phyloP scores from a whole-genome alignment of 2,113 vertebrate species.

The Cyprinus carpio region DNA sequence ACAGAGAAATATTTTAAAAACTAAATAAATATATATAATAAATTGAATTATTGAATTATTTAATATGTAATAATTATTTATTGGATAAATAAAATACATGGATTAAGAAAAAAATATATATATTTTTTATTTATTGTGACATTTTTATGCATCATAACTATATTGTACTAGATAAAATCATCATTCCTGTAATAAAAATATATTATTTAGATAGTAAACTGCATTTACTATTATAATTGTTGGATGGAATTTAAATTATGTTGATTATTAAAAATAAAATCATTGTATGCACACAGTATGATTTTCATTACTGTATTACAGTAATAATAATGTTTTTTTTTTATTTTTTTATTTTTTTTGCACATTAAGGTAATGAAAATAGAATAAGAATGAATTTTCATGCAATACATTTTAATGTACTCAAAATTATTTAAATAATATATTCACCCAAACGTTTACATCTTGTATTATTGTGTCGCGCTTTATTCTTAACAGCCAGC shows the following conservation, averaged over 20 bases:
- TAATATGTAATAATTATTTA: not conserved
- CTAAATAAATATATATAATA: no score
- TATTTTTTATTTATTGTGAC: no score
- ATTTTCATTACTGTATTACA: not conserved
- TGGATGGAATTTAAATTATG: not conserved
- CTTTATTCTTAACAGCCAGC: not conserved
- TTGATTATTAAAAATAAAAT: not conserved
- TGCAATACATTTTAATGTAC: not conserved
- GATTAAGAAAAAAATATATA: no score
- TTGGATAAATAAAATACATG: not conserved
- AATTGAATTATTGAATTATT: no score
- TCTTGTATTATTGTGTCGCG: not conserved
- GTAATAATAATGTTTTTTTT: not conserved
- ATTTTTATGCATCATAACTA: not conserved
- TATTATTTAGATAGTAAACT: not conserved
- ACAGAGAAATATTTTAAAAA: no score
- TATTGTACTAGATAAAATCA: not conserved
- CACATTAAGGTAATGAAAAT: not conserved
- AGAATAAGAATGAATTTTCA: not conserved
- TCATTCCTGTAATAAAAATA: not conserved
- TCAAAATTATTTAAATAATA: not conserved
- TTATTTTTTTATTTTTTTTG: not conserved
- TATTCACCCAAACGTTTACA: not conserved
- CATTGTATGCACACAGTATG: not conserved
- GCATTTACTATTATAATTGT: not conserved